A percentile compares a stretch with the other conserved stretches of the same genome.
Evolutionary conservation across 30 jellyfish, hydroid and myxozoan species (phyloP).

Genomic region (Aurelia sp.): DNA sequence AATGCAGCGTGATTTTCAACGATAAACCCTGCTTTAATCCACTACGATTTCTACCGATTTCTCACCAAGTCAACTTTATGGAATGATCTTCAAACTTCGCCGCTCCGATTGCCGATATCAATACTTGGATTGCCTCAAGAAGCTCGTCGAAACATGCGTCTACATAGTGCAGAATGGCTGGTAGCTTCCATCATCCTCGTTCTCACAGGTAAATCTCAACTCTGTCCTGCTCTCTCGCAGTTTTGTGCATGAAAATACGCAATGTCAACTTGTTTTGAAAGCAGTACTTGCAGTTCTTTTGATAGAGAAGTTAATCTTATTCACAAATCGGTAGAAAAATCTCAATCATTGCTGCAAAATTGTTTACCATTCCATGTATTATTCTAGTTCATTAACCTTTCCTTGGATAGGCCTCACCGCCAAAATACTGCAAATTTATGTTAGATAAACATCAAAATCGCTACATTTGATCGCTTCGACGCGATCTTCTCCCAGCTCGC

Average conservation of each 20-base stretch:
- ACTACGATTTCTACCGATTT: slow-evolving; percentile 13
- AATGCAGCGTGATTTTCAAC: slow-evolving; percentile 16
- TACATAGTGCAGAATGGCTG: slow-evolving; percentile 19
- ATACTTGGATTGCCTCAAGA: background rate
- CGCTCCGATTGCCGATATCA: background rate
- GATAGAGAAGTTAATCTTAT: too few relatives aligned
- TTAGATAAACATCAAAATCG: slow-evolving; percentile 52
- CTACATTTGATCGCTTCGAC: slow-evolving; percentile 13
- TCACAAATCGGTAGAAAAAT: background rate
- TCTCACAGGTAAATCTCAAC: slow-evolving; percentile 32
- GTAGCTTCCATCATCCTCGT: slow-evolving; percentile 31
- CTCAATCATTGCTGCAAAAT: slow-evolving; percentile 22
- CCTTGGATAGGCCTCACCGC: slow-evolving; percentile 68
- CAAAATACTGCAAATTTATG: slow-evolving; percentile 55
- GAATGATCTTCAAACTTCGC: background rate
- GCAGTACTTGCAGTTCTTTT: too few relatives aligned
- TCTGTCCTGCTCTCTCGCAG: background rate
- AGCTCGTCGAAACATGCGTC: slow-evolving; percentile 34
- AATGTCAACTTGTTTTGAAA: too few relatives aligned
- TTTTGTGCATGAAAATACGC: too few relatives aligned
- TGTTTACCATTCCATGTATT: slow-evolving; percentile 32
- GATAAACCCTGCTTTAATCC: slow-evolving; percentile 14
- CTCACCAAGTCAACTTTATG: background rate
- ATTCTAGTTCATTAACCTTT: slow-evolving; percentile 38
- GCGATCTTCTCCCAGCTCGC: too few relatives aligned